phyloP scores from a whole-genome alignment of 1,140 invertebrate genomes.

The Papilio polytes region DNA sequence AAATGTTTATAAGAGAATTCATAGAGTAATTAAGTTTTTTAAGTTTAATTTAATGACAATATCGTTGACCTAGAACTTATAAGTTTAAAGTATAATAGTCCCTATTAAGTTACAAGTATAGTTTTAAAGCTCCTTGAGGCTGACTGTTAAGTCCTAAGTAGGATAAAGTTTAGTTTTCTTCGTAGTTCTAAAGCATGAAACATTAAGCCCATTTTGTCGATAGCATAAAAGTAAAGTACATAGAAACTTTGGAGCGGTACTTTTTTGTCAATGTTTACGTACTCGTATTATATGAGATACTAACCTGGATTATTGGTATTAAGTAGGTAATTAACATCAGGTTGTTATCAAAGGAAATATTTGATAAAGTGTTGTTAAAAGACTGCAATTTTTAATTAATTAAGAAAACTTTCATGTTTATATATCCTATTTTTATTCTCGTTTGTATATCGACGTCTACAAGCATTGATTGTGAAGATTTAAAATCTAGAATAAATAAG shows the following conservation, averaged over 20 bases:
- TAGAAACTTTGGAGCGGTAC: neutral
- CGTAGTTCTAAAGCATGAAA: neutral
- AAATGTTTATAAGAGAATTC: no score
- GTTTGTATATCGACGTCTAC: slow-evolving; percentile 11
- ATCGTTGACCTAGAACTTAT: neutral
- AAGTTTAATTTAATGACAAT: neutral
- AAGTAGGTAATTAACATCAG: neutral
- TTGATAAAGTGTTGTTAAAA: neutral
- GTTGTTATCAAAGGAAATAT: neutral
- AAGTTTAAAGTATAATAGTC: neutral
- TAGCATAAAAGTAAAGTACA: neutral
- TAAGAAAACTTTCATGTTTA: slow-evolving; percentile 19
- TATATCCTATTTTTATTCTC: slow-evolving; percentile 13
- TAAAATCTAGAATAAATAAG: slow-evolving; percentile 6
- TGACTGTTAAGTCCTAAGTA: neutral
- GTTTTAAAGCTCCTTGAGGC: neutral
- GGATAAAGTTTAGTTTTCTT: neutral
- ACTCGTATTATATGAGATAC: neutral
- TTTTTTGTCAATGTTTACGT: neutral
- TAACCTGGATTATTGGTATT: neutral
- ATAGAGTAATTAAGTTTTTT: neutral
- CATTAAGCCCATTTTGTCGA: neutral
- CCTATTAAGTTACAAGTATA: neutral
- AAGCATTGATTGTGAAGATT: slow-evolving; percentile 26
- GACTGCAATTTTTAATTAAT: neutral